Base-by-base conservation (phyloP, 1,140 invertebrate genomes). In the Chymomyza costata region DNA sequence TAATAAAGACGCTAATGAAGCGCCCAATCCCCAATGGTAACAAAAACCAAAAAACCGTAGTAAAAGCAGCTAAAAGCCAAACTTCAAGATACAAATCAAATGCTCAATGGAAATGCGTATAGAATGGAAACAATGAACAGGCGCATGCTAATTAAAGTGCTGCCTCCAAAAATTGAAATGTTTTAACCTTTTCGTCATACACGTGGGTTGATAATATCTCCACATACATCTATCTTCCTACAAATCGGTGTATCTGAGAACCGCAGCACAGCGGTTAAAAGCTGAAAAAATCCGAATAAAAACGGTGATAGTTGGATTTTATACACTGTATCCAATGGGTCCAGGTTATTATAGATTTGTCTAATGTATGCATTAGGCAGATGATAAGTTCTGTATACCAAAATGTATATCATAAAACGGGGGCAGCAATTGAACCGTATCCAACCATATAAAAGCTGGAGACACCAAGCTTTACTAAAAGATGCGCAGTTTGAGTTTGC, bases 161-260 rank as follows among this genome's bases (percentile, higher is more conserved):
- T 58, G 64, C 64, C 81, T 64, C n/a, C n/a, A n/a, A n/a, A 80
- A 80, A 80, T 80, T 80, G 73, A 80, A 80, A 80, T 80, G 73
- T 80, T n/a, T n/a, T 80, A 65, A 80, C 80, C 67, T 80, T 71
- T 70, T 38, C 16, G 52, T 47, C 57, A 59, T 60, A 57, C 31
- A 16, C 8, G 16, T 40, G 8, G 13, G 40, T 13, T 16, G 17
- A 37, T 47, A 62, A 62, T 53, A 34, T 45, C 32, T 32, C 57
- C 14, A 13, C 16, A 52, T 34, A 30, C 21, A 19, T n/a, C 14
- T 15, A 18, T 28, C 32, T 43, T 37, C 25, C 6, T 41, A n/a
- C n/a, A n/a, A n/a, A n/a, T n/a, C 30, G 15, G 15, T 32, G 11
- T 7, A 8, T 47, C 14, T 25, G 17, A 46, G 60, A 64, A 57